phyloP scores from a whole-genome alignment of 2,113 vertebrate genomes.

The Rhinolophus sinicus region DNA sequence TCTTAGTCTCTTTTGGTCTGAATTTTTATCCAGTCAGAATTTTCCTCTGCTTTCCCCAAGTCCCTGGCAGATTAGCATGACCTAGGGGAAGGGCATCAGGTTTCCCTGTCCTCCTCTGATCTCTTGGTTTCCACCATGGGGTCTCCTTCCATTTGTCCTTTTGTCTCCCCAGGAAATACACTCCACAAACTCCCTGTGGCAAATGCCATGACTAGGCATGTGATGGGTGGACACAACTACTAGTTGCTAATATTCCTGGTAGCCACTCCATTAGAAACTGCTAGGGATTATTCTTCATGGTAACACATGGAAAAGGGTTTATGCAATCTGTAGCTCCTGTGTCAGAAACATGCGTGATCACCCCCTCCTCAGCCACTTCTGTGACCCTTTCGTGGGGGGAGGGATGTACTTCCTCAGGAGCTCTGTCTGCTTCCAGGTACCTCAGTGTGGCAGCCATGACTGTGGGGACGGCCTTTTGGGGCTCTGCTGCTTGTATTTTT shows the following conservation, averaged over 20 bases:
- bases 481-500: neutral
- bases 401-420: neutral
- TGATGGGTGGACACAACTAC: neutral
- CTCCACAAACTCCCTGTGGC: neutral
- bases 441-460: neutral
- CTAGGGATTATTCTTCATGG: slow-evolving; percentile 4
- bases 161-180: neutral
- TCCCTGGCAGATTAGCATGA: neutral
- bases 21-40: slow-evolving; percentile 2
- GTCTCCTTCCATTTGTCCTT: neutral
- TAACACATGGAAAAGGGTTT: neutral
- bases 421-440: neutral
- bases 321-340: neutral
- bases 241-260: neutral
- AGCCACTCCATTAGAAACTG: neutral
- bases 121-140: neutral
- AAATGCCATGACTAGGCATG: neutral
- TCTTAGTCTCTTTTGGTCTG: neutral
- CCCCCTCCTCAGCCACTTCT: neutral
- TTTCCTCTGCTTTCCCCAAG: neutral
- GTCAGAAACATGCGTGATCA: neutral
- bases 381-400: neutral
- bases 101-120: neutral
- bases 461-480: too few relatives aligned
- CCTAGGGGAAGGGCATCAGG: neutral